Conservation (phyloP, 2,797 vertebrate genomes). For the Microchirus variegatus region DNA sequence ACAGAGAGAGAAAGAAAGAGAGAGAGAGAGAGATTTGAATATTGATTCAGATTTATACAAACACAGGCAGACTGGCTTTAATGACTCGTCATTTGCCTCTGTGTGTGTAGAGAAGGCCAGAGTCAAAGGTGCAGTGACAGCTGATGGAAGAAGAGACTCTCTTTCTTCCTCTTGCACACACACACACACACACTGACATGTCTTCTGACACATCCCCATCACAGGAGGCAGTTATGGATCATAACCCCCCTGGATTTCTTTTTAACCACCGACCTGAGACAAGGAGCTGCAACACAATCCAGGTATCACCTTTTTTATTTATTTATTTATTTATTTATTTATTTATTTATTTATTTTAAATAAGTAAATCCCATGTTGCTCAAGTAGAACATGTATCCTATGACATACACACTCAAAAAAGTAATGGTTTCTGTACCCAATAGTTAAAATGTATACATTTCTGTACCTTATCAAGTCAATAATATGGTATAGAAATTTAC, state of each 20-base stretch:
- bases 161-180: constrained; percentile 7
- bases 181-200: constrained; percentile 23
- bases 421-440: no score
- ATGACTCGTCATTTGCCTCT: constrained; percentile 79
- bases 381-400: no score
- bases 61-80: constrained; percentile 88
- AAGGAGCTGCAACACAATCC: constrained; percentile 18
- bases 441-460: no score
- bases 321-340: no score
- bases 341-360: no score
- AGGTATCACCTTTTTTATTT: constrained; percentile 49
- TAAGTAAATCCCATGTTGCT: no score
- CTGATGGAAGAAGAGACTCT: constrained; percentile 38
- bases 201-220: constrained; percentile 64
- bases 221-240: constrained; percentile 41
- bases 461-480: no score
- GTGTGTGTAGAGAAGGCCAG: constrained; percentile 51
- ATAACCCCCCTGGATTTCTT: constrained; percentile 57
- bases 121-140: constrained; percentile 71
- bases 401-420: no score
- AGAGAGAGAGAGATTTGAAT: constrained; percentile 95
- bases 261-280: constrained; percentile 24
- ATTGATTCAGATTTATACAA: constrained; percentile 96
- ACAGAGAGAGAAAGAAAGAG: constrained; percentile 78
- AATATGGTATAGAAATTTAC: no score